Evolutionary conservation across 2,113 vertebrate species (phyloP), one percentile per base, ranked within the genome.

Genomic region (Argyrosomus japonicus): DNA sequence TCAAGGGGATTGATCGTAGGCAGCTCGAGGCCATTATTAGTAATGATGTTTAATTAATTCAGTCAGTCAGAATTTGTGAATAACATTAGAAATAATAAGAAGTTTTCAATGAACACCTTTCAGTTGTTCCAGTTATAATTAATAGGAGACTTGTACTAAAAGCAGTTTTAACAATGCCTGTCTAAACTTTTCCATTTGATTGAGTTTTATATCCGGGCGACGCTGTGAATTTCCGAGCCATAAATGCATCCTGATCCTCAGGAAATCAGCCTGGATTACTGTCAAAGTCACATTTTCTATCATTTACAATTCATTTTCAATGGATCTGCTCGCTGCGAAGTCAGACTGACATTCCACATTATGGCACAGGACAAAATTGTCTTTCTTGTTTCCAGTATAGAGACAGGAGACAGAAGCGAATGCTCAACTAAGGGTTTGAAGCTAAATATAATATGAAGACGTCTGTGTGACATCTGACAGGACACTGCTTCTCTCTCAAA

Each of bases 251-350:
- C 81, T 79, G 84, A 91, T 92, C 87, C 89, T 88, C 17, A 51
- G 80, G 74, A 90, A 88, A 89, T 92, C 91, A 91, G 62, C 70
- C 82, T 3, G 53, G 89, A 92, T 93, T 90, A 91, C 75, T 57
- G 88, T 91, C 91, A 90, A 87, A 84, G 88, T 92, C 89, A 86
- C 79, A 81, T 84, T 89, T 87, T 79, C 70, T 69, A 77, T 88
- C 76, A 81, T 89, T 89, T 91, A 70, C 79, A 19, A 87, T 88
- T 88, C 89, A 82, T 79, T 82, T 83, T 76, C 79, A 43, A 70
- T 81, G 81, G 68, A 73, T 77, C 45, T 21, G 69, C 86, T 81
- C 77, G 3, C 61, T 17, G 70, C 25, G 8, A 84, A 87, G 87
- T 71, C 85, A 57, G 71, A 83, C 75, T 87, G 91, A 90, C 88